Evolutionary conservation across 2,888 invertebrate genomes (phyloP), one percentile per base, ranked within the genome.

Genomic region (Mactromeris polynyma): DNA sequence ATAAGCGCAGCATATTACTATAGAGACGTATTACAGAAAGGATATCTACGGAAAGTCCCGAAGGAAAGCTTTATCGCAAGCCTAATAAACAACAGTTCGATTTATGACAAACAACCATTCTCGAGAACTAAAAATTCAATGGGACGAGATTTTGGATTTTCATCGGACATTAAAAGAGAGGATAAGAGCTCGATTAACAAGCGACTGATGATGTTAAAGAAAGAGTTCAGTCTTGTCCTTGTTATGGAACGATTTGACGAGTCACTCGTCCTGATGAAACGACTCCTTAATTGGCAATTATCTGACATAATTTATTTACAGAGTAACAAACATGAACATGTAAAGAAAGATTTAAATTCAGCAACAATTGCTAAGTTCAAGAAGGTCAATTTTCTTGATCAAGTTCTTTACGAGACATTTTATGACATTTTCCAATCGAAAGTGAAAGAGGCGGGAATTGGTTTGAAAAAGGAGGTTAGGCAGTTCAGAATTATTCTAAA

Each of bases 241-340:
- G 81, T 90, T 19, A 86, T 81, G 36, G 91, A 91, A 21, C 64
- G 85, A 26, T 90, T 91, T 33, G 91, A 91, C 36, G 91, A 90
- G 79, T 90, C 90, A 51, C 54, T 91, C 0, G 79, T 91, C 3
- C 78, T 91, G 36, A 64, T 91, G 31, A 85, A 86, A 58, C 78
- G 90, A 31, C 80, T 78, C 40, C 51, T 91, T 17, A 89, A 89
- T 73, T 91, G 91, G 91, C 42, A 84, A 33, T 81, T 91, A 38
- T 83, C 69, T n/a, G 91, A 91, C 40, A 86, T 91, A 36, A 69
- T 91, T 4, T 91, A 90, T 78, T 31, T 89, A n/a, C 38, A 69
- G 4, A 86, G 51, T 14, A 91, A 91, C 54, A 40, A 38, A 9
- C 83, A 89, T 38, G 14, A 33, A 54, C 89, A 89, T 33, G 6